Evolutionary conservation across 2,888 invertebrate genomes (phyloP).

Genomic region (Drosophila nr. fundita): DNA sequence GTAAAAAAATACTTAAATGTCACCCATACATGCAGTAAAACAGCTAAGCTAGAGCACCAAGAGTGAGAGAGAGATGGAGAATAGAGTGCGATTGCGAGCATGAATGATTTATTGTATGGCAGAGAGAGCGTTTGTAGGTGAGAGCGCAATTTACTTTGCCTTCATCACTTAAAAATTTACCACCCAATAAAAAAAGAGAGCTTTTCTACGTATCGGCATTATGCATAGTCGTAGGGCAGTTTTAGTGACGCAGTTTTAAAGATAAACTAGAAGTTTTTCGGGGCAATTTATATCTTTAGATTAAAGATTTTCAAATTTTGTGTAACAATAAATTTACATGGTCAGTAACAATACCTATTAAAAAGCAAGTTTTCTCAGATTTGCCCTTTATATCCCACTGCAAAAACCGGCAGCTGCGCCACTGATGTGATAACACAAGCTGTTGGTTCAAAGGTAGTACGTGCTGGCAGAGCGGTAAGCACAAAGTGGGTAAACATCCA

Average conservation of each 20-base stretch:
- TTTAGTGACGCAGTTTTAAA: constrained; percentile 1
- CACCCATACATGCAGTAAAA: constrained; percentile 36
- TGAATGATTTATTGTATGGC: constrained; percentile 36
- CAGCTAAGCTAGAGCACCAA: constrained; percentile 1
- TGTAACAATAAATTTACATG: not conserved
- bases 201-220: constrained; percentile 43
- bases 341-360: not conserved
- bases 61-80: constrained; percentile 2
- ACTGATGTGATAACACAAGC: constrained; percentile 57
- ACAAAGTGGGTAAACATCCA: constrained; percentile 53
- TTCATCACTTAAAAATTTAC: constrained; percentile 40
- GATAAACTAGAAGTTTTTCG: not conserved
- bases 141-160: constrained; percentile 33
- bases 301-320: not conserved
- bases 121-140: constrained; percentile 23
- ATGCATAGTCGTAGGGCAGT: constrained; percentile 32
- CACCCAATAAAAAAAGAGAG: constrained; percentile 41
- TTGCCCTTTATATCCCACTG: constrained; percentile 10
- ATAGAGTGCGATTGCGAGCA: constrained; percentile 14
- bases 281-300: not conserved
- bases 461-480: constrained; percentile 35
- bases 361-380: not conserved
- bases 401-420: constrained; percentile 49
- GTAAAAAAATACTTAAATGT: constrained; percentile 43
- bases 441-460: constrained; percentile 52